Evolutionary conservation across 2,113 vertebrate genomes (phyloP), one percentile per base, ranked within the genome.

Genomic region (Hydropotes inermis): DNA sequence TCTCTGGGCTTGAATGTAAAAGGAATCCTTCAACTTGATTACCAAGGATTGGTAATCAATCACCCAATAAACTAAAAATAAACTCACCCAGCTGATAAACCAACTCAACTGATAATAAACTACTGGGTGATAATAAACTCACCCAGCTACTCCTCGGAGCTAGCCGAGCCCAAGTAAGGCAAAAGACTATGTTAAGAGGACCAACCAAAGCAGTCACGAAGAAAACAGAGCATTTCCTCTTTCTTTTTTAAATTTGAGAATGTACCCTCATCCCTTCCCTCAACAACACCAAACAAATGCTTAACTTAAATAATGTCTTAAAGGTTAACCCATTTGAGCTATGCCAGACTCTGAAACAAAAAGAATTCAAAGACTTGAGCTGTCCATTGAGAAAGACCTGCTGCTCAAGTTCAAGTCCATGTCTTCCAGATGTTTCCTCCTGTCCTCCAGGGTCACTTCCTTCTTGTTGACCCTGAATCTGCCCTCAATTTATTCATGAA

Each of bases 231-330:
- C 3, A 58, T n/a, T 57, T 92, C 25, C 70, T 81, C 15, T 70
- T 39, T 91, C 86, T 86, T 61, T 92, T 23, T 21, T 36, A 0
- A 70, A 52, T 89, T 92, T 96, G 55, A 95, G 28, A 85, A 97
- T 90, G 95, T 85, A 64, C 21, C 28, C 30, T 89, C 16, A 14
- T 57, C 57, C 52, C 39, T 94, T 91, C n/a, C 33, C 45, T 87
- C 43, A 89, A 79, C 36, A 81, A 19, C 39, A 87, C 64, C 61
- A 95, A 89, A 87, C 55, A 93, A 87, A 97, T 74, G 45, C 33
- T 92, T 81, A 89, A 86, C 25, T 94, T 98, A 43, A 45, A 17
- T 57, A 28, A 47, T 74, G 12, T 36, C 97, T 95, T 97, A 89
- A 70, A 91, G 50, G 67, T 94, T 54, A 91, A 91, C 54, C 78